These are phyloP conservation scores for Aleadryas rufinucha DNA, from an alignment of 2,113 vertebrate genomes.

Conservation along the genomic window DNA sequence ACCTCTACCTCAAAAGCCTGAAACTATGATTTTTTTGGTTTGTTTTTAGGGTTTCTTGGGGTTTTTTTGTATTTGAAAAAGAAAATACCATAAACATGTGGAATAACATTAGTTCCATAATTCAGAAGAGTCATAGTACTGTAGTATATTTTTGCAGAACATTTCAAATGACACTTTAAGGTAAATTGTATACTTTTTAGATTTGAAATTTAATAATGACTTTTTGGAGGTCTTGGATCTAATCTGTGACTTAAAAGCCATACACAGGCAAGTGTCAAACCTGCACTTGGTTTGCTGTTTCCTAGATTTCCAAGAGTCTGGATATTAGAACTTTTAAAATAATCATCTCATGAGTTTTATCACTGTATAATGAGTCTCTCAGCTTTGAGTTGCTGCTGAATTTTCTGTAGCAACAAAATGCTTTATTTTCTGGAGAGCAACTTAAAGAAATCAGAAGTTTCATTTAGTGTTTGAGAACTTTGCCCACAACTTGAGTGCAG, in stretches of 20 bases:
- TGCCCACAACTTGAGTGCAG: background rate
- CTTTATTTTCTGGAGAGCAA: background rate
- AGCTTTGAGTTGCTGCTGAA: background rate
- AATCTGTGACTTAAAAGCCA: background rate
- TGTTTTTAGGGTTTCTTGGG: background rate
- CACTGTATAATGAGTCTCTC: background rate
- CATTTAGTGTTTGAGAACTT: background rate
- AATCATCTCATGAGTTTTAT: background rate
- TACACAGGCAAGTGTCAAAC: background rate
- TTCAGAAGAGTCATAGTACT: background rate
- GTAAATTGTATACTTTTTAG: background rate
- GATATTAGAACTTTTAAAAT: background rate
- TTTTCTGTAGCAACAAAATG: background rate
- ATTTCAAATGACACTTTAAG: background rate
- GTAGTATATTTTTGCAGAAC: background rate
- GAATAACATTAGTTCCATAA: background rate
- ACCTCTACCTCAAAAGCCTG: slow-evolving; percentile 39
- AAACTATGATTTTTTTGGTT: background rate
- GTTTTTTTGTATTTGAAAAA: background rate
- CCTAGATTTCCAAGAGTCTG: background rate
- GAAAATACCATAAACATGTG: background rate
- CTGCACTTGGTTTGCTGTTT: background rate
- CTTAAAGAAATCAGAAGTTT: background rate
- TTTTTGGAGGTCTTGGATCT: background rate
- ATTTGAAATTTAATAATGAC: background rate